phyloP scores from a whole-genome alignment of 2,113 vertebrate species.

The Rostratula benghalensis region DNA sequence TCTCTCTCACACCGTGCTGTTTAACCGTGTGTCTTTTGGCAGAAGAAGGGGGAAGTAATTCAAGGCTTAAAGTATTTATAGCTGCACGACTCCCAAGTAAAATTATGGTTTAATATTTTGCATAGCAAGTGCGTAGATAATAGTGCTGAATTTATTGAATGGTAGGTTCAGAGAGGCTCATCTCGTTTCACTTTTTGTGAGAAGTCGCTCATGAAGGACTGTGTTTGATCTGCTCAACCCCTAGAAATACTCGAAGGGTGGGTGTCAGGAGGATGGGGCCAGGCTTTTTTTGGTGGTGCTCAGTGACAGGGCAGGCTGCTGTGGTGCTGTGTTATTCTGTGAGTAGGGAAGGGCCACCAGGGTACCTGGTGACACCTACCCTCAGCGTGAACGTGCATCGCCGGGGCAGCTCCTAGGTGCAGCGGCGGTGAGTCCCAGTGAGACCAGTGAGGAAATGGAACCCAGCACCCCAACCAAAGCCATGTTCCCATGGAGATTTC shows the following conservation, averaged over 20 bases:
- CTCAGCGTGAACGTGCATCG: accelerated
- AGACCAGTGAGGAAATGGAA: neutral
- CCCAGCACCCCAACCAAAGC: neutral
- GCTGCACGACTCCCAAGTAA: neutral
- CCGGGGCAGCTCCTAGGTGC: neutral
- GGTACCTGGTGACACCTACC: neutral
- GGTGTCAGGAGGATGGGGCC: too few species aligned
- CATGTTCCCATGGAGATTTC: neutral
- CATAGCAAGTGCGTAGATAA: neutral
- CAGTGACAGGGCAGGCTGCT: too few species aligned
- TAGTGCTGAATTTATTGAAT: neutral
- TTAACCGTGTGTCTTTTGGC: neutral
- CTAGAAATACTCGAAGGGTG: too few species aligned
- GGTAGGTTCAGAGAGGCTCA: too few species aligned
- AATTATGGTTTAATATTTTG: neutral
- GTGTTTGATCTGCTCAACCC: too few species aligned
- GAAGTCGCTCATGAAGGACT: neutral
- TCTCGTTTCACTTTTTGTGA: neutral
- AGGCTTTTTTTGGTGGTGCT: too few species aligned
- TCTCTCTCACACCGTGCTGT: neutral
- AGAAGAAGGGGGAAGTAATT: neutral
- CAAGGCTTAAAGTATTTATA: neutral
- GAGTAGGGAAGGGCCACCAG: neutral
- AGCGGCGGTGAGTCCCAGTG: accelerated
- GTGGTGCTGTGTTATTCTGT: too few species aligned